Base-by-base conservation (phyloP, 1,140 invertebrate genomes). In the Drosophila arizonae region DNA sequence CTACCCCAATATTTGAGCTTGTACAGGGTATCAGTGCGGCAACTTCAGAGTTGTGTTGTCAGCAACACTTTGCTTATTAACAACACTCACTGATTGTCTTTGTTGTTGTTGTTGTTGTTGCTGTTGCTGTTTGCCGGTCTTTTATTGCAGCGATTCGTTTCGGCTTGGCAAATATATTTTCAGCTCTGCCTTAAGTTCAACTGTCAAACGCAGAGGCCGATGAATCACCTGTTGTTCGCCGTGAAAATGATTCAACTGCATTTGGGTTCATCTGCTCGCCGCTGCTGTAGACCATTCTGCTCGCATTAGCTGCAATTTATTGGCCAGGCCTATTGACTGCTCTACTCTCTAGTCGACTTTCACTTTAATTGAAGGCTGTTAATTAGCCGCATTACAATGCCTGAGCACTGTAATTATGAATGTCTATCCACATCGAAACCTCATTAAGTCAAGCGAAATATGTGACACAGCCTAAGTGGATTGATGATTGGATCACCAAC, bases 21-120 rank as follows among this genome's bases (percentile, higher is more conserved):
- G 6, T 33, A 46, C 15, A 46, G 43, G 43, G 43, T 46, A 46
- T 46, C 43, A 46, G n/a, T 15, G 26, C 41, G 24, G n/a, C 21
- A 26, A 26, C 13, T 43, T 26, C 54, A 56, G n/a, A 26, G 15
- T 55, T 55, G 4, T 28, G 4, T 28, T 28, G 24, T 13, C 8
- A 55, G 33, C 39, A 55, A 78, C 13, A 65, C 74, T 85, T 86
- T 81, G 81, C 81, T 81, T 85, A 85, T 84, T 79, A 65, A 76
- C 69, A 46, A 46, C 54, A 28, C 24, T 51, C 9, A 24, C 21
- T 56, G 56, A 28, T 50, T 58, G 28, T 60, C 51, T 21, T 55
- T 72, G 46, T 57, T 39, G 13, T 45, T 64, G 5, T 21, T 64
- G 21, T 28, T 28, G 17, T 55, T 72, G 13, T 17, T 36, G 8